Evolutionary conservation across 2,797 vertebrate genomes (phyloP), one percentile per base, ranked within the genome.

Genomic region (Anguilla pacifica): DNA sequence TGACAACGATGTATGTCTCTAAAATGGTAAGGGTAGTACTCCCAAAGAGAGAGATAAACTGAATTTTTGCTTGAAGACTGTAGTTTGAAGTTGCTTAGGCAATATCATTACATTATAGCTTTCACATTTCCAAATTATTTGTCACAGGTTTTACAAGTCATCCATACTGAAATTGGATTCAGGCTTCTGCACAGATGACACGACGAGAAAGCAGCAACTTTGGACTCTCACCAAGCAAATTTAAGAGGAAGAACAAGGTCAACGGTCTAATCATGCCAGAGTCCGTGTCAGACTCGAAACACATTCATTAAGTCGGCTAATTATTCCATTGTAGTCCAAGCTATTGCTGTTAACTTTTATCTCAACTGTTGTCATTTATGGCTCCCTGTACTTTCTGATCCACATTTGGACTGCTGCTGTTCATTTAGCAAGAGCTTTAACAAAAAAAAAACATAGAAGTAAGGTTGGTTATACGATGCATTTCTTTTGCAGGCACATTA

Each of bases 111-210:
- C 51, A 35, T 57, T 31, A 57, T 19, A 35, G 39, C 19, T n/a
- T 25, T 49, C 43, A 82, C 79, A 7, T 19, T 55, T 22, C 46
- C n/a, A 55, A n/a, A 84, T 55, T 84, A 84, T n/a, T 57, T 57
- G 39, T 84, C 55, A 39, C 51, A 55, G 13, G 28, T 84, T 84
- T 84, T 84, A 84, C 19, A n/a, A 49, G n/a, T 31, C 25, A 6
- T 84, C 19, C 74, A 79, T 79, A 25, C 28, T 82, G 46, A 82
- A 82, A 82, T 82, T 82, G 79, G 79, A 9, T 51, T 2, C 46
- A n/a, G 79, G 43, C 25, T 82, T 82, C 46, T 51, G 43, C 9
- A 51, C 22, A 19, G 43, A 49, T 25, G 25, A 49, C 46, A 82
- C n/a, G 46, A 19, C 79, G n/a, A 51, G 46, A 49, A 82, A 25